These are phyloP conservation scores for Andrena bucephala DNA, from an alignment of 2,888 invertebrate species.

Conservation along the genomic window DNA sequence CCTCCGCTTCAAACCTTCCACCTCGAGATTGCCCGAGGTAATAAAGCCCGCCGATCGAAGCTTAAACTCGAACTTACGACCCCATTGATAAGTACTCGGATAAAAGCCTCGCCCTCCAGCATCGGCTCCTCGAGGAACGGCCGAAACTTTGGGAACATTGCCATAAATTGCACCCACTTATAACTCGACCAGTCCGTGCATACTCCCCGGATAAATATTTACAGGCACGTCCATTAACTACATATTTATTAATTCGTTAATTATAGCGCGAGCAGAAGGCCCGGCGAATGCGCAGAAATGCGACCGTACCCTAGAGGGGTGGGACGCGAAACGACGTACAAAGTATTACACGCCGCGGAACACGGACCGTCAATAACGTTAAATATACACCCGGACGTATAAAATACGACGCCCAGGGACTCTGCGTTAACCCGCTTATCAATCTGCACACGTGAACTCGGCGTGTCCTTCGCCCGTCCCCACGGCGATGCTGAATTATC, in stretches of 20 bases:
- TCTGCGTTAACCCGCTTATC: slow-evolving; percentile 37
- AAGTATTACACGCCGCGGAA: neutral
- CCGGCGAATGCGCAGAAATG: neutral
- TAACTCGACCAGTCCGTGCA: neutral
- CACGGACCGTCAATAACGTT: slow-evolving; percentile 30
- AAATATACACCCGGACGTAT: slow-evolving; percentile 21
- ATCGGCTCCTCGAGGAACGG: too few relatives aligned
- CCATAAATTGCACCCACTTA: neutral
- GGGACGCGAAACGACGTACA: neutral
- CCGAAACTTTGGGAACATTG: neutral
- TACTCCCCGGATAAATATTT: slow-evolving; percentile 7
- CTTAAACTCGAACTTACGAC: too few relatives aligned
- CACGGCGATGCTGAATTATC: slow-evolving; percentile 54
- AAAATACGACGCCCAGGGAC: slow-evolving; percentile 31
- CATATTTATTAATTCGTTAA: slow-evolving; percentile 18
- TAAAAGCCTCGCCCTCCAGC: too few relatives aligned
- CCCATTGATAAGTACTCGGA: too few relatives aligned
- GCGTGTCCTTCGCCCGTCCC: slow-evolving; percentile 19
- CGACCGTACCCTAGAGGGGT: neutral
- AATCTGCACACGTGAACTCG: slow-evolving; percentile 29
- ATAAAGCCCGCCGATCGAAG: too few relatives aligned
- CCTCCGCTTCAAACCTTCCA: too few relatives aligned
- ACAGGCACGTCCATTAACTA: neutral
- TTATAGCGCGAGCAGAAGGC: neutral
- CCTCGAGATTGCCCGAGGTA: too few relatives aligned